These are phyloP conservation scores for Triplophysa rosa DNA, from an alignment of 2,113 vertebrate species.

Conservation along the genomic window DNA sequence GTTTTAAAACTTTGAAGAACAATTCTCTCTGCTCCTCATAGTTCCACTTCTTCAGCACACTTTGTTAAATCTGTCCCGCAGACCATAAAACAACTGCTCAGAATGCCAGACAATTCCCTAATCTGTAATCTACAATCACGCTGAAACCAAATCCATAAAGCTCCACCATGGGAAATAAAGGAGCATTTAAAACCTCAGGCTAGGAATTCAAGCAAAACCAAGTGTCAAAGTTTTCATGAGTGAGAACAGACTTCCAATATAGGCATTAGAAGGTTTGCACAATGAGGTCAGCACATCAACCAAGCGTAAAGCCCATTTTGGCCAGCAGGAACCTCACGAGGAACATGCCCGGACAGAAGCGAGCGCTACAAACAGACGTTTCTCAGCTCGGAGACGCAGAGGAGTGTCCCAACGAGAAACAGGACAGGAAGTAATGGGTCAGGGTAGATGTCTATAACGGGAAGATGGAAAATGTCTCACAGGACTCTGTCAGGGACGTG, in stretches of 20 bases:
- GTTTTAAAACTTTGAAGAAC: too few relatives aligned
- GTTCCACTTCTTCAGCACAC: background rate
- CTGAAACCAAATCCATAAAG: conserved; percentile 8
- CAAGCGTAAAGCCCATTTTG: background rate
- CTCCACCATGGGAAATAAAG: conserved; percentile 18
- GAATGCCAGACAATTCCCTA: conserved; percentile 12
- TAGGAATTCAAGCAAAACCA: conserved; percentile 15
- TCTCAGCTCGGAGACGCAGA: background rate
- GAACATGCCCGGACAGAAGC: conserved; percentile 41
- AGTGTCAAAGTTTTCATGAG: background rate
- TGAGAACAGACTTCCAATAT: conserved; percentile 1
- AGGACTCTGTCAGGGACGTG: conserved; percentile 33
- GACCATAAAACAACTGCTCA: conserved; percentile 10
- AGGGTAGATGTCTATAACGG: background rate
- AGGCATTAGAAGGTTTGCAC: background rate
- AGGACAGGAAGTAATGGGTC: conserved; percentile 18
- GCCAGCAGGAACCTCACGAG: conserved; percentile 12
- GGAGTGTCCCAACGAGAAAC: conserved; percentile 23
- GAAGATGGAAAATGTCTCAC: conserved; percentile 24
- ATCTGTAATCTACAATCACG: background rate
- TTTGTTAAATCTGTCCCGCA: conserved; percentile 3
- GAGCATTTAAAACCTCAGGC: background rate
- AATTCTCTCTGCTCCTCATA: background rate
- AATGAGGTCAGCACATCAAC: conserved; percentile 28
- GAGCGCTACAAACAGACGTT: background rate